Conservation (phyloP, 2,113 vertebrate species). For the Octodon degus region DNA sequence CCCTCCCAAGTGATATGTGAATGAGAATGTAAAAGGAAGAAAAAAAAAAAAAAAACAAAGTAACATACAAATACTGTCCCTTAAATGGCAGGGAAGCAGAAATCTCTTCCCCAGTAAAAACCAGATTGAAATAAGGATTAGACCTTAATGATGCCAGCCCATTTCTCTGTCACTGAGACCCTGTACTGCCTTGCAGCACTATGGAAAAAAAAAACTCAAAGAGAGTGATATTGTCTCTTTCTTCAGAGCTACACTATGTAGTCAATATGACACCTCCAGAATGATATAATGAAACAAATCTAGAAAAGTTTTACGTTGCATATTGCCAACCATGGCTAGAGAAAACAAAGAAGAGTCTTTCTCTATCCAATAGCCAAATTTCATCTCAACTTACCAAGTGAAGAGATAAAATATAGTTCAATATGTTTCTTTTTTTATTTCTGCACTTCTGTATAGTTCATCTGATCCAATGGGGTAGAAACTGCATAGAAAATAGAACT, state of each 20-base stretch:
- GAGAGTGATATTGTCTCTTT: neutral
- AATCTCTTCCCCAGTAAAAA: neutral
- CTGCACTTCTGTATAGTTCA: neutral
- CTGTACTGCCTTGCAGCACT: neutral
- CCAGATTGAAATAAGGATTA: neutral
- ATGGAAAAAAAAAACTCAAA: too few relatives aligned
- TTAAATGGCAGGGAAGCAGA: neutral
- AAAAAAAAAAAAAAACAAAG: neutral
- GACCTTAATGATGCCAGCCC: neutral
- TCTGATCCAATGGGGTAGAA: neutral
- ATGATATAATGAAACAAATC: neutral
- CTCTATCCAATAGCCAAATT: neutral
- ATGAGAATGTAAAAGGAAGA: neutral
- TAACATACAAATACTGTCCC: neutral
- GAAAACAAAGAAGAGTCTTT: neutral
- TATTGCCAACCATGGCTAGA: neutral
- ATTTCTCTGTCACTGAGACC: neutral
- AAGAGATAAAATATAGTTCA: neutral
- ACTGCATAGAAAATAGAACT: neutral
- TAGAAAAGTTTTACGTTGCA: neutral
- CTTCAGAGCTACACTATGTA: neutral
- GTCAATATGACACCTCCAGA: too few relatives aligned
- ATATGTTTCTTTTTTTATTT: neutral
- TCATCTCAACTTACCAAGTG: neutral
- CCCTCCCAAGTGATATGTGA: neutral